Conservation (phyloP, 2,797 vertebrate species). For the Staurois parvus region DNA sequence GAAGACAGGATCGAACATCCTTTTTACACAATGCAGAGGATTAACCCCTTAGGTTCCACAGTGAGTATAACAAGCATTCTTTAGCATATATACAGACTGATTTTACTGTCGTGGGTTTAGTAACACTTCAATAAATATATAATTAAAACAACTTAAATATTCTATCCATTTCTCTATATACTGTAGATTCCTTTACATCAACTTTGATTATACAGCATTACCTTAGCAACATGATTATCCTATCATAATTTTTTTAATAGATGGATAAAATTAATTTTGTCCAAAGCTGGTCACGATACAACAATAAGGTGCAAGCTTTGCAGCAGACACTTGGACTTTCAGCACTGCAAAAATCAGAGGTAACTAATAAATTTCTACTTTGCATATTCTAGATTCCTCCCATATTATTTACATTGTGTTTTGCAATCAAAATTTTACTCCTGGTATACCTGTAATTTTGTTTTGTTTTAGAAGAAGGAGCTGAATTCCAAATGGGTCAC, state of each 20-base stretch:
- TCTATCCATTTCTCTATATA: not conserved
- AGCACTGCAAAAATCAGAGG: slow-evolving; percentile 4
- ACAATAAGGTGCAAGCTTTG: slow-evolving; percentile 20
- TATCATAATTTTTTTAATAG: slow-evolving; percentile 9
- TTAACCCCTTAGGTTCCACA: no score
- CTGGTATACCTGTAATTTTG: not conserved
- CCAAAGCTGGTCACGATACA: slow-evolving; percentile 47
- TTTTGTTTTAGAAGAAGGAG: slow-evolving; percentile 14
- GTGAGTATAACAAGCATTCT: no score
- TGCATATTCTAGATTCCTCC: no score
- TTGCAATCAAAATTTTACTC: not conserved
- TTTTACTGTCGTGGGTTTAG: no score
- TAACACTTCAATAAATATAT: no score
- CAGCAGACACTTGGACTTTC: slow-evolving; percentile 43
- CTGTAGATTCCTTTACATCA: not conserved
- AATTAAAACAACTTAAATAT: no score
- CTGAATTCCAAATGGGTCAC: not conserved
- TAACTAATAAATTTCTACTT: not conserved
- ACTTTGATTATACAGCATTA: not conserved
- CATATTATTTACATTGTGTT: no score
- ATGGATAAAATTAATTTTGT: slow-evolving; percentile 52
- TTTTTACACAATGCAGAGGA: no score
- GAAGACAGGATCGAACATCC: no score
- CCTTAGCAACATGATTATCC: not conserved
- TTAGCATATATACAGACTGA: no score